phyloP scores from a whole-genome alignment of 2,888 invertebrate species.

The Pandemis heparana region DNA sequence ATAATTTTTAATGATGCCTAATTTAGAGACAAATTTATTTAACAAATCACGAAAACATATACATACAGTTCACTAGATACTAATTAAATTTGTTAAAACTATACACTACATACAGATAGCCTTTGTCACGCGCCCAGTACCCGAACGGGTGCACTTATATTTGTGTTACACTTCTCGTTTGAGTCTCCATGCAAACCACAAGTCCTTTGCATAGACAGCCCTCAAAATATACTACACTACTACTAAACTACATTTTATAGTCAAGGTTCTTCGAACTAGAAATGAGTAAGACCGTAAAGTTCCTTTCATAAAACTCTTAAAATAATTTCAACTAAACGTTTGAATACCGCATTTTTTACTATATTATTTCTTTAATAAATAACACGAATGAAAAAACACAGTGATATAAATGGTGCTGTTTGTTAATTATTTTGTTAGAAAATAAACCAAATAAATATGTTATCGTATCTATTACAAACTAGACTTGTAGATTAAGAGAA shows the following conservation, averaged over 20 bases:
- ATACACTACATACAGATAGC: neutral
- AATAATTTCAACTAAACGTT: slow-evolving; percentile 15
- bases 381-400: slow-evolving; percentile 67
- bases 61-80: slow-evolving; percentile 9
- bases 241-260: too few species aligned
- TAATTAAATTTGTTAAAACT: neutral
- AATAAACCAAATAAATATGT: slow-evolving; percentile 76
- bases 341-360: slow-evolving; percentile 32
- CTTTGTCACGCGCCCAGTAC: neutral
- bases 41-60: neutral
- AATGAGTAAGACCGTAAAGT: neutral
- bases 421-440: slow-evolving; percentile 70
- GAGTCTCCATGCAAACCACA: neutral
- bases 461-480: slow-evolving; percentile 55
- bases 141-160: neutral
- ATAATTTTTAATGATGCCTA: slow-evolving; percentile 15
- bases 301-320: slow-evolving; percentile 17
- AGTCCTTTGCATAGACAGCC: neutral
- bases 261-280: too few species aligned
- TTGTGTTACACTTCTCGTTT: neutral
- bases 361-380: slow-evolving; percentile 35
- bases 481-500: slow-evolving; percentile 55
- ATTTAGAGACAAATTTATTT: slow-evolving; percentile 1
- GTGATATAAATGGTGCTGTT: slow-evolving; percentile 77
- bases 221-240: neutral